A percentile compares a stretch with the other conserved stretches of the same genome.
Evolutionary conservation across 2,113 vertebrate species (phyloP).

Genomic region (Eublepharis macularius): DNA sequence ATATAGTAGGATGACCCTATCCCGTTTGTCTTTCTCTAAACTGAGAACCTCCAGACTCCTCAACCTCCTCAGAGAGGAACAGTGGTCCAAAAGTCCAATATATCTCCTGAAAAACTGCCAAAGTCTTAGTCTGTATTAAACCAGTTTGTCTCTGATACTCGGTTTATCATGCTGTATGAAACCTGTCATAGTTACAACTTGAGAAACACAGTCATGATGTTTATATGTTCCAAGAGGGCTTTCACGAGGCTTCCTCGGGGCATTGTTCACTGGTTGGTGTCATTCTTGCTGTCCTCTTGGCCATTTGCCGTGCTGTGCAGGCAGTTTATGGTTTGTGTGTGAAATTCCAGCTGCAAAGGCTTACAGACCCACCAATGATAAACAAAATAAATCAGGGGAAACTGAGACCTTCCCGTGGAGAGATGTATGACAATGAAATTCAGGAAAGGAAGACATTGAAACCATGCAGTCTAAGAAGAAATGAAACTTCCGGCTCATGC

Average conservation of each 20-base stretch:
- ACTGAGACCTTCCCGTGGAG: not conserved
- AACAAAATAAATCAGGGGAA: rapidly evolving
- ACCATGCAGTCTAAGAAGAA: not conserved
- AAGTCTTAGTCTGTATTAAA: too few species aligned
- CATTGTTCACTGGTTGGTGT: not conserved
- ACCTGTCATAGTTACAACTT: too few species aligned
- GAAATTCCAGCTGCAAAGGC: not conserved
- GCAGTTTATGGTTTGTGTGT: not conserved
- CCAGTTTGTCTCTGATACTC: too few species aligned
- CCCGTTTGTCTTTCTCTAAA: too few species aligned
- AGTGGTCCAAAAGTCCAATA: too few species aligned
- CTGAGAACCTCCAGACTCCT: too few species aligned
- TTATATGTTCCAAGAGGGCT: not conserved
- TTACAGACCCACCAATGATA: not conserved
- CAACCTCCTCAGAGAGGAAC: too few species aligned
- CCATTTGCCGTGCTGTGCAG: not conserved
- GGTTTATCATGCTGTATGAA: too few species aligned
- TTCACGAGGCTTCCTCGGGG: not conserved
- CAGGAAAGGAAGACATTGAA: not conserved
- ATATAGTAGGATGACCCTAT: too few species aligned
- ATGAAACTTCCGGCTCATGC: not conserved
- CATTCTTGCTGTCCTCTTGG: not conserved
- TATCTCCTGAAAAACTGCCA: too few species aligned
- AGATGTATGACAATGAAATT: not conserved
- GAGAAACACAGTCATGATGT: too few species aligned